Base-by-base conservation (phyloP, 2,797 vertebrate species). In the Natrix natrix region DNA sequence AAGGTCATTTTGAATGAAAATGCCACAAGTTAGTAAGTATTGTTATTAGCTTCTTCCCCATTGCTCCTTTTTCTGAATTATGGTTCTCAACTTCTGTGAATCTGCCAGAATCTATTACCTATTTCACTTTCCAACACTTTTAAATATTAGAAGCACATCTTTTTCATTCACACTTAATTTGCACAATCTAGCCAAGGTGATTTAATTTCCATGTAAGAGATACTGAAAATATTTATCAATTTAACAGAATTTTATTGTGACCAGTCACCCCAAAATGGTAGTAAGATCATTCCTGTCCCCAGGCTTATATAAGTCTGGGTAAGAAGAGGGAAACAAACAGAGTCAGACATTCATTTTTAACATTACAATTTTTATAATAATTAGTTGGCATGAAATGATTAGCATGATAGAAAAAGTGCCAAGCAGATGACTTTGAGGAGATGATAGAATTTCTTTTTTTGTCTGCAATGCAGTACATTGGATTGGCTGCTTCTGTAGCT, bases 1-100 rank as follows among this genome's bases (percentile, higher is more conserved):
- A 93, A 91, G 90, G 86, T 91, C 90, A 89, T 83, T 93, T 91
- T 91, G 90, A 48, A 89, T 89, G 11, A 63, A 93, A 91, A 86
- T 89, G 86, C 56, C 24, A 20, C 90, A 91, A 55, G 24, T 59
- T 74, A 83, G 66, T 28, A 88, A 78, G 26, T 78, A 56, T 13
- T 56, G 55, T 56, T 56, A 91, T 28, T 8, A 88, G 20, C 43
- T 55, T 48, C n/a, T 5, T 16, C 86, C 17, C 1, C n/a, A 17
- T 1, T 32, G 20, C 1, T 43, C 37, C 37, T 78, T 78, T 61
- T 88, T 54, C 10, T 37, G 43, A 43, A 61, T 83, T 69, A 61
- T 24, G 17, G 8, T 69, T 74, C 17, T 24, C 57, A 22, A 48
- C 8, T 88, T 63, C 28, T n/a, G 13, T 32, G 8, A 10, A 20